A percentile compares a stretch with the other conserved stretches of the same genome.
Conservation (phyloP, 1,140 invertebrate species). For the Drosophila parvula region DNA sequence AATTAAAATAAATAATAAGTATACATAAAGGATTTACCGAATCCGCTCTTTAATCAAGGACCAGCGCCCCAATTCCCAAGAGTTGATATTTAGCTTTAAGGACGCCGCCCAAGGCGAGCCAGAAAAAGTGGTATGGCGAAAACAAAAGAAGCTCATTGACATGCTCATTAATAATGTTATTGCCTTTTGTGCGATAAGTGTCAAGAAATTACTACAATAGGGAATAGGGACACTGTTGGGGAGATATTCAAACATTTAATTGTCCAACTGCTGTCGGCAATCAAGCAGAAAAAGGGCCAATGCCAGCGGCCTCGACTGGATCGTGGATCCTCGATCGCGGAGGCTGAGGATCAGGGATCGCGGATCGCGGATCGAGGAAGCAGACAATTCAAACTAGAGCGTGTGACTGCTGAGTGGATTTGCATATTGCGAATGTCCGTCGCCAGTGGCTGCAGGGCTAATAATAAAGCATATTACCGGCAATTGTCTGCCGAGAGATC, state of each 20-base stretch:
- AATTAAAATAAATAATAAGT: constrained; percentile 7
- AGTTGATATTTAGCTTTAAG: constrained; percentile 30
- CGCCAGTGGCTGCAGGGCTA: constrained; percentile 68
- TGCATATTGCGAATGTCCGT: constrained; percentile 67
- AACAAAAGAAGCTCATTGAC: constrained; percentile 78
- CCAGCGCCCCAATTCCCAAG: constrained; percentile 24
- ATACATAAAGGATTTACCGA: constrained; percentile 1
- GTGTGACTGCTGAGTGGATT: constrained; percentile 81
- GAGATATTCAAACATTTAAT: constrained; percentile 77
- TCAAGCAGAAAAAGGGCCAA: constrained; percentile 69
- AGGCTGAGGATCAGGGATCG: constrained; percentile 8
- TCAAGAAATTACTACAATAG: constrained; percentile 80
- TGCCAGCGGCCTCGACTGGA: constrained; percentile 14
- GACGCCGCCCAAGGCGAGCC: constrained; percentile 35
- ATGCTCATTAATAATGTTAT: constrained; percentile 83
- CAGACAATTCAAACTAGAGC: constrained; percentile 81
- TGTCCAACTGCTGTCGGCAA: constrained; percentile 77
- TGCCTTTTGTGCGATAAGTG: constrained; percentile 83
- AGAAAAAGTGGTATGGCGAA: constrained; percentile 42
- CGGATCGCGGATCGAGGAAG: constrained; percentile 43
- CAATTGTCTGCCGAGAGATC: constrained; percentile 64
- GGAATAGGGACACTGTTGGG: constrained; percentile 35
- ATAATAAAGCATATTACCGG: constrained; percentile 82
- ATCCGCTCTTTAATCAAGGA: constrained; percentile 24
- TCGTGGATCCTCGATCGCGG: constrained; percentile 40